Percentiles rank a stretch among this genome's conserved stretches.
phyloP scores from a whole-genome alignment of 2,797 vertebrate genomes.

The Orestias chungarensis region DNA sequence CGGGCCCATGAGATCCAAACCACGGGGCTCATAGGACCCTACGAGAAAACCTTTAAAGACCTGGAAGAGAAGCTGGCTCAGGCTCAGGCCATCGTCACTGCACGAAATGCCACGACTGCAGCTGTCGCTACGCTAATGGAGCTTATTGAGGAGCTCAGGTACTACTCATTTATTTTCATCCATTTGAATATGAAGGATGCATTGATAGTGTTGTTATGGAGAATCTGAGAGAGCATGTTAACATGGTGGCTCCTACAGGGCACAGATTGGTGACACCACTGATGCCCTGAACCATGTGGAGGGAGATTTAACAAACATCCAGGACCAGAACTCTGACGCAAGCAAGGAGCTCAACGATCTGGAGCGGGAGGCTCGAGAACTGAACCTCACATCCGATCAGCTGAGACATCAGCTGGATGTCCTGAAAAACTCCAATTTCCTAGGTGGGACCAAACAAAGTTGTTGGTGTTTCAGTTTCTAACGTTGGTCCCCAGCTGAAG shows the following conservation, averaged over 20 bases:
- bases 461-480: not conserved
- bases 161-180: not conserved
- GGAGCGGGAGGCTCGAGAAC: slow-evolving; percentile 86
- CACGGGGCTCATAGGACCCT: slow-evolving; percentile 86
- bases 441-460: slow-evolving; percentile 79
- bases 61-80: slow-evolving; percentile 87
- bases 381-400: slow-evolving; percentile 88
- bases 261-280: slow-evolving; percentile 87
- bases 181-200: not conserved
- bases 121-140: slow-evolving; percentile 83
- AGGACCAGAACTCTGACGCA: slow-evolving; percentile 91
- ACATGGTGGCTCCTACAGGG: slow-evolving; percentile 79
- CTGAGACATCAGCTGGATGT: slow-evolving; percentile 85
- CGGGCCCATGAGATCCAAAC: slow-evolving; percentile 86
- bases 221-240: too few species aligned
- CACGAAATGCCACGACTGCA: slow-evolving; percentile 85
- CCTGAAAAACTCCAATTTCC: slow-evolving; percentile 95
- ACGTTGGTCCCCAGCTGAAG: not conserved
- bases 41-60: slow-evolving; percentile 84
- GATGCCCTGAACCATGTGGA: slow-evolving; percentile 89
- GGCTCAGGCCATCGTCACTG: slow-evolving; percentile 84
- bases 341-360: slow-evolving; percentile 86
- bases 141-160: slow-evolving; percentile 87
- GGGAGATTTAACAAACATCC: slow-evolving; percentile 85
- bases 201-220: too few species aligned